These are phyloP conservation scores for Manis javanica DNA, from an alignment of 2,797 vertebrate genomes.

Conservation along the genomic window DNA sequence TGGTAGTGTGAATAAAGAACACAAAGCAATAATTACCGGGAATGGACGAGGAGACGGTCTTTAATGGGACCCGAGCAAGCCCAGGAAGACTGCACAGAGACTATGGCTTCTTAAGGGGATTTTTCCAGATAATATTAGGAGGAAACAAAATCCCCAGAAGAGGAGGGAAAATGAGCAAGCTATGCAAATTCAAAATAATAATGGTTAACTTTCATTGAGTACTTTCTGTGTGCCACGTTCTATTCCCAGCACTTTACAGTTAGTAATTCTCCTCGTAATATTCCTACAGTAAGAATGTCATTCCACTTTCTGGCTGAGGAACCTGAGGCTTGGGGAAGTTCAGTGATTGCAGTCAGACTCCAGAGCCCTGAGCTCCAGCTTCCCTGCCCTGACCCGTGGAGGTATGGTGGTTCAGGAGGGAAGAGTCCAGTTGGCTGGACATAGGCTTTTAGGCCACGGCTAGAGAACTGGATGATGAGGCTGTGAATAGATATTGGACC, in stretches of 20 bases:
- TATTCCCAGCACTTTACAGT: neutral
- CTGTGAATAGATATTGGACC: neutral
- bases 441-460: neutral
- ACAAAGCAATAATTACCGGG: neutral
- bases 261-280: neutral
- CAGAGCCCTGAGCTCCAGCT: neutral
- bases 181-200: neutral
- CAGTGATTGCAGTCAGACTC: neutral
- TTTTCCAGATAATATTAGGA: neutral
- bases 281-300: neutral
- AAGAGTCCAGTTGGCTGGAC: neutral
- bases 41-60: neutral
- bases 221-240: neutral
- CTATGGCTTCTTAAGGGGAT: neutral
- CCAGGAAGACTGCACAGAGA: neutral
- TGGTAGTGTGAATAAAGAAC: neutral
- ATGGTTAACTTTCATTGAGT: neutral
- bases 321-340: neutral
- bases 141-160: neutral
- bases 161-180: constrained; percentile 14
- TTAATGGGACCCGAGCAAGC: neutral
- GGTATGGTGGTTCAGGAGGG: neutral
- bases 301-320: neutral
- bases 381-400: neutral
- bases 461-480: neutral